These are phyloP conservation scores for Palaemon carinicauda DNA, from an alignment of 1,140 invertebrate species.

Conservation along the genomic window DNA sequence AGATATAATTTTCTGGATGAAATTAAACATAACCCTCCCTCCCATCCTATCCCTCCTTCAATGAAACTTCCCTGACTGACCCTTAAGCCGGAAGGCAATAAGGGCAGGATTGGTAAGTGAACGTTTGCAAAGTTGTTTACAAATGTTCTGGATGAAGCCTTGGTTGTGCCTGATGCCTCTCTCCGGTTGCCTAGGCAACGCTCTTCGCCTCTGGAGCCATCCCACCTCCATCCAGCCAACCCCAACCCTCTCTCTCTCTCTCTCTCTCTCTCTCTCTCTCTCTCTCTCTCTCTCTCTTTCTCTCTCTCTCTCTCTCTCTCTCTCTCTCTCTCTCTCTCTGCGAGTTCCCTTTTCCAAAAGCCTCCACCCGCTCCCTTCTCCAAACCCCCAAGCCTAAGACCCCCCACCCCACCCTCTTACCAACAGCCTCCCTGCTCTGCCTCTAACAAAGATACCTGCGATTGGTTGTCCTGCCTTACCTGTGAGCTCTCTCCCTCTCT, in stretches of 20 bases:
- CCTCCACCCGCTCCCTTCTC: background rate
- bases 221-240: background rate
- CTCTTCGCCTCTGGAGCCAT: background rate
- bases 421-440: background rate
- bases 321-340: conserved; percentile 8
- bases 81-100: too few species aligned
- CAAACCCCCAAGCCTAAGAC: background rate
- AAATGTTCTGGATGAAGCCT: too few species aligned
- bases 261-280: conserved; percentile 15
- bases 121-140: too few species aligned
- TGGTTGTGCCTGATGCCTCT: too few species aligned
- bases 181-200: too few species aligned
- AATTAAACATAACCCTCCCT: too few species aligned
- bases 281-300: conserved; percentile 16
- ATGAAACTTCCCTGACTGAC: too few species aligned
- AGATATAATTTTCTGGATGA: too few species aligned
- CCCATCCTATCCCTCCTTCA: too few species aligned
- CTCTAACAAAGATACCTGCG: conserved; percentile 7
- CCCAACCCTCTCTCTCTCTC: background rate
- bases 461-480: background rate
- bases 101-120: too few species aligned
- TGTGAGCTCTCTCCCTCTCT: background rate
- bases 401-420: background rate
- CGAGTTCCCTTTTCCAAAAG: background rate
- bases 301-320: conserved; percentile 23